Conservation (phyloP, 2,113 vertebrate species). For the Prunella fulvescens region DNA sequence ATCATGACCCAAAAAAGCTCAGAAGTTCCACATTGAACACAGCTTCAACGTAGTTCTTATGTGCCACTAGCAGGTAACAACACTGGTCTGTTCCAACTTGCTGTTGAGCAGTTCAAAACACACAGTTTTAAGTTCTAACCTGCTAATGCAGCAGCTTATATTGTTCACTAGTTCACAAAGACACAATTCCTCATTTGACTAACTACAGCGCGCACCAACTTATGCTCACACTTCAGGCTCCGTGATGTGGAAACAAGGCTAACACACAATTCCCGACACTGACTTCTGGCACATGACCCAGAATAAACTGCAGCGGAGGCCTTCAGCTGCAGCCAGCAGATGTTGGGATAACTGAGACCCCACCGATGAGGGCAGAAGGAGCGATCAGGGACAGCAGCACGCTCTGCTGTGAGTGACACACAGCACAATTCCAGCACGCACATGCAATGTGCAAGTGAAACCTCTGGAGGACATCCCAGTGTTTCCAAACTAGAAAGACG, state of each 20-base stretch:
- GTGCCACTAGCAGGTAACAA: accelerated
- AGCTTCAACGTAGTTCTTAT: not conserved
- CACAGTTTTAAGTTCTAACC: not conserved
- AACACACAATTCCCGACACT: not conserved
- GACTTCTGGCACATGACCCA: not conserved
- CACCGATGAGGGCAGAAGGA: accelerated
- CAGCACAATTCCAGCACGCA: accelerated
- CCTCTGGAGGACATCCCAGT: not conserved
- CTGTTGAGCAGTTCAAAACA: not conserved
- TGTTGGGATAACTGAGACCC: not conserved
- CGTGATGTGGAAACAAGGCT: not conserved
- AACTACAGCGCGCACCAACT: not conserved
- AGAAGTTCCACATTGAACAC: not conserved
- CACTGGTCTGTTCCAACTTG: not conserved
- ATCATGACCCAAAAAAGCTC: not conserved
- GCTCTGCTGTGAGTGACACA: not conserved
- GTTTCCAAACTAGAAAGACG: not conserved
- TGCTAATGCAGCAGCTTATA: not conserved
- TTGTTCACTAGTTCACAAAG: not conserved
- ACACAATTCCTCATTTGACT: not conserved
- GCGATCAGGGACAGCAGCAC: accelerated
- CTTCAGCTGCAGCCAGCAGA: not conserved
- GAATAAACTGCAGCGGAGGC: not conserved
- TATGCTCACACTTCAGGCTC: accelerated
- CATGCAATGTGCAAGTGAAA: accelerated